Base-by-base conservation (phyloP, 2,888 invertebrate genomes). In the Drosophila emarginata region DNA sequence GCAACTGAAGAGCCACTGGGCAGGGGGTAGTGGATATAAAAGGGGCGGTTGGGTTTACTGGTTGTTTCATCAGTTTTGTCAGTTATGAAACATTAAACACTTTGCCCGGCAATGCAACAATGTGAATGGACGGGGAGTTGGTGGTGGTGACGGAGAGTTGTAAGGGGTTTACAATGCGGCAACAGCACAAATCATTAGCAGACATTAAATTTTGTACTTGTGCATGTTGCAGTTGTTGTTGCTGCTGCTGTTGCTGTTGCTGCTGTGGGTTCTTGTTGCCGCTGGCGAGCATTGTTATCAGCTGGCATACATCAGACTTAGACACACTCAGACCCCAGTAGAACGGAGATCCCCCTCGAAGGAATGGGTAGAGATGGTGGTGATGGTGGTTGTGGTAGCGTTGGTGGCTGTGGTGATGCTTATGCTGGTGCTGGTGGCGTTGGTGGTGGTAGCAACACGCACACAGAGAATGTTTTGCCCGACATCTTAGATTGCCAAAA, bases 131-230 rank as follows among this genome's bases (percentile, higher is more conserved):
- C 23, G 23, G 7, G n/a, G n/a, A n/a, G 23, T 26, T 3, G 39
- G 32, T 21, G 57, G 40, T 2, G 40, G 14, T 14, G 7, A 21
- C 15, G 32, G n/a, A n/a, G n/a, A n/a, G n/a, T n/a, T n/a, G 18
- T 4, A 12, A 21, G 28, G 28, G 66, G 28, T 62, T 26, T 67
- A 65, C 72, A 64, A 65, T 68, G 72, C 65, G 82, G 79, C 80
- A 80, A 72, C 65, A 79, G 79, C 80, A 80, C 82, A 85, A 81
- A 87, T 85, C 82, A 87, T 87, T 85, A 87, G 82, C 82, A 87
- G 82, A 79, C 86, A 85, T 79, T 87, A 77, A 76, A 80, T 79
- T 77, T 54, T 36, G 52, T 52, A 52, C 52, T 52, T 52, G 52
- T 52, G 23, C 52, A 45, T 58, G 40, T 15, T 15, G 40, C 67